These are phyloP conservation scores for Raja brachyura DNA, from an alignment of 2,113 vertebrate genomes.

Conservation along the genomic window DNA sequence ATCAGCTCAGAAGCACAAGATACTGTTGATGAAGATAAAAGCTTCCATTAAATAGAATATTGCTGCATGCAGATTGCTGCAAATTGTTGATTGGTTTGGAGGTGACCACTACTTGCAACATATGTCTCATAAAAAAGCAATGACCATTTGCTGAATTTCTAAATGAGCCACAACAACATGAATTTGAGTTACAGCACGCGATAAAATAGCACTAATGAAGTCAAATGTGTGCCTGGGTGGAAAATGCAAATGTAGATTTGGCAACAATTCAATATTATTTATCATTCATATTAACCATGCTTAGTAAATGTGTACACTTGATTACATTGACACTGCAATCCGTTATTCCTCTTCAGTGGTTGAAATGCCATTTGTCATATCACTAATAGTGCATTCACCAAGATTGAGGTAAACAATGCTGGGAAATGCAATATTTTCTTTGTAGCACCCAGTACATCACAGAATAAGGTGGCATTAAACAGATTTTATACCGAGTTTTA, in stretches of 20 bases:
- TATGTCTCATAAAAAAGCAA: neutral
- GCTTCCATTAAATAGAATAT: slow-evolving; percentile 20
- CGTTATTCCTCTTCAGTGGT: neutral
- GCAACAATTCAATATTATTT: neutral
- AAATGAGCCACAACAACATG: neutral
- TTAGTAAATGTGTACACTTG: slow-evolving; percentile 1
- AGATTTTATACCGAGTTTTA: neutral
- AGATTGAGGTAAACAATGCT: neutral
- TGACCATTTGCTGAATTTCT: slow-evolving; percentile 24
- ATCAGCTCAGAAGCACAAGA: slow-evolving; percentile 19
- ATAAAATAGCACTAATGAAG: slow-evolving; percentile 27
- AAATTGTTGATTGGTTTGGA: neutral
- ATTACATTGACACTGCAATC: neutral
- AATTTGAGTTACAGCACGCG: slow-evolving; percentile 4
- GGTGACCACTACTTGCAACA: slow-evolving; percentile 7
- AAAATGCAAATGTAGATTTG: slow-evolving; percentile 20
- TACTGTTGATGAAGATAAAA: neutral
- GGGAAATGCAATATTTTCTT: neutral
- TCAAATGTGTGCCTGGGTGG: slow-evolving; percentile 6
- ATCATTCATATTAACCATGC: slow-evolving; percentile 15
- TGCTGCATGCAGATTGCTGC: slow-evolving; percentile 14
- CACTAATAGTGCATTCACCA: neutral
- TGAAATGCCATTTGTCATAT: slow-evolving; percentile 1
- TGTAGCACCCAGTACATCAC: neutral
- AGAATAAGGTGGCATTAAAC: neutral